Evolutionary conservation across 2,113 vertebrate genomes (phyloP), one percentile per base, ranked within the genome.

Genomic region (Carassius auratus): DNA sequence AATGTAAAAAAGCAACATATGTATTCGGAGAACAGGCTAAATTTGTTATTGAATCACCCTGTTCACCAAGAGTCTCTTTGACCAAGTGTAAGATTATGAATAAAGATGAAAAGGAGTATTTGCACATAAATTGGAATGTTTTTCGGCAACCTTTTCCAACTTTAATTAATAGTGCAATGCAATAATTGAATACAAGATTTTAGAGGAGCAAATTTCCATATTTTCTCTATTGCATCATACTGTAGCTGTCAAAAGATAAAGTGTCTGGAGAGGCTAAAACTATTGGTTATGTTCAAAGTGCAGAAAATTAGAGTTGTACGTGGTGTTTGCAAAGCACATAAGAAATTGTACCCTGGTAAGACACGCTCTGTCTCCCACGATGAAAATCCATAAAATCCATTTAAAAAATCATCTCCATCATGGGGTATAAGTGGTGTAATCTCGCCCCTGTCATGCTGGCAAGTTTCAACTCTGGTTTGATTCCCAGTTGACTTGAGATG

Each of bases 311-410:
- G 59, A 84, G 57, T 68, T 76, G 52, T 81, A 73, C 55, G 62
- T 85, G 83, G 76, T 86, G 71, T 88, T 90, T 89, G 76, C 45
- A 84, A 81, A 84, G 76, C 62, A 87, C 45, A 87, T 75, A 78
- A 85, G 86, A 81, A 81, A 42, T 50, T 68, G 57, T 83, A 84
- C 69, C 69, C 66, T 66, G 77, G 81, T 61, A 57, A 55, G 73
- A 21, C 78, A 12, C 21, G 57, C 55, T 90, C 57, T 79, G 52
- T 87, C 38, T 30, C 38, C 26, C 33, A 38, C 30, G 84, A 82
- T 85, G 78, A 26, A 75, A 89, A 90, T 86, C 84, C 38, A 87
- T 87, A 88, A 79, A 84, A 64, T 62, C 78, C 36, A 64, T 80
- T 19, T 2, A 42, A 80, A 64, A 62, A 64, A 62, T 36, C 30